A percentile compares a stretch with the other conserved stretches of the same genome.
Evolutionary conservation across 2,888 invertebrate species (phyloP).

Genomic region (Diabrotica balteata): DNA sequence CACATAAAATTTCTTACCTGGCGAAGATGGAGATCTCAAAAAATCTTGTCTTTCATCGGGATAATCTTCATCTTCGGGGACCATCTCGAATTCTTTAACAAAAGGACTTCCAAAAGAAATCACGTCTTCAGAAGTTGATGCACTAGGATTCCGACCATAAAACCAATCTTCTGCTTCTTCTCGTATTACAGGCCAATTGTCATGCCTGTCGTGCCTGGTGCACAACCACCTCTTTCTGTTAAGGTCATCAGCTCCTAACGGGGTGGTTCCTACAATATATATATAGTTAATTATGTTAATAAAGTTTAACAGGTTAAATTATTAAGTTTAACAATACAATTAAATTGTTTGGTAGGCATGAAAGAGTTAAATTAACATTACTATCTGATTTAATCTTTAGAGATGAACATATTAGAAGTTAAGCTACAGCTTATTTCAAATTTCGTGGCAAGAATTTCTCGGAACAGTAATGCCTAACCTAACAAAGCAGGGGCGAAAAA

Average conservation of each 20-base stretch:
- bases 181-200: conserved; percentile 78
- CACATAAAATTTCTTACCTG: conserved; percentile 34
- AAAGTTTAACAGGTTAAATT: no score
- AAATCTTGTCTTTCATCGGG: conserved; percentile 39
- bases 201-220: conserved; percentile 75
- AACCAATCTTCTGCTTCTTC: conserved; percentile 62
- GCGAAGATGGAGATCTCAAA: conserved; percentile 38
- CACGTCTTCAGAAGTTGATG: conserved; percentile 40
- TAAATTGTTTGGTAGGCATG: no score
- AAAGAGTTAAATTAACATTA: no score
- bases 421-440: no score
- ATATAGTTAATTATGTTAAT: no score
- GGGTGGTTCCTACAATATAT: conserved; percentile 70
- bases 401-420: no score
- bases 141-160: conserved; percentile 37
- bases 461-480: no score
- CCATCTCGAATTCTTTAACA: conserved; percentile 35
- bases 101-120: conserved; percentile 37
- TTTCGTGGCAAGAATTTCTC: no score
- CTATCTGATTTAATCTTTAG: no score
- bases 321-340: no score
- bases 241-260: conserved; percentile 81
- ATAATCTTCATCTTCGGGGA: conserved; percentile 38
- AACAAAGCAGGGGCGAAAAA: no score
- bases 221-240: conserved; percentile 77